Evolutionary conservation across 2,797 vertebrate species (phyloP), one percentile per base, ranked within the genome.

Genomic region (Pangasius macronema): DNA sequence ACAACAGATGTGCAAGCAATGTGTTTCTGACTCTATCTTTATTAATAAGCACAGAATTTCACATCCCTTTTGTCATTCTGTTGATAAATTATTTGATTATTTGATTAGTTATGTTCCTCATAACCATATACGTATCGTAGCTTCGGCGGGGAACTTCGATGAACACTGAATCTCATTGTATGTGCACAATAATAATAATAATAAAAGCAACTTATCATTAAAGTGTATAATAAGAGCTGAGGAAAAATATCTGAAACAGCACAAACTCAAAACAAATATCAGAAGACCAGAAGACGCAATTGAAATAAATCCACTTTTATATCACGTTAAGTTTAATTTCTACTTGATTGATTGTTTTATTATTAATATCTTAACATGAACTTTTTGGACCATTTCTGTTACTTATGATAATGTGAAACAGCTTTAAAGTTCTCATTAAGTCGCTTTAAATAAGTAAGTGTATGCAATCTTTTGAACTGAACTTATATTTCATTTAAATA

Each of bases 401-500:
- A 5, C 42, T 83, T 67, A 49, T 65, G 13, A 9, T n/a, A 46
- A 39, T 61, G 36, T 46, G 20, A 80, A 57, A 57, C 30, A 33
- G 4, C 2, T 65, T 8, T 51, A 30, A 67, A 46, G 42, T 8
- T 65, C 7, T 49, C 1, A 46, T 33, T 51, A 30, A 82, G 22
- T 82, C 3, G 3, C 42, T 82, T 65, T 82, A 82, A 80, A 5
- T 80, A 39, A 49, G 4, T 59, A 8, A 80, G 59, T 82, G 14
- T 53, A 51, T 51, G 42, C n/a, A 67, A 51, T 22, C 42, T 33
- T 67, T 68, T 67, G 24, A 24, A 81, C 36, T 82, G 18, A 83
- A 53, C n/a, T 46, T 83, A 27, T 68, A 68, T 36, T 83, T 68
- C 2, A 33, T 24, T 36, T 36, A 36, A 36, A 83, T 83, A 83